Conservation (phyloP, 2,113 vertebrate genomes). For the Todiramphus chloris region DNA sequence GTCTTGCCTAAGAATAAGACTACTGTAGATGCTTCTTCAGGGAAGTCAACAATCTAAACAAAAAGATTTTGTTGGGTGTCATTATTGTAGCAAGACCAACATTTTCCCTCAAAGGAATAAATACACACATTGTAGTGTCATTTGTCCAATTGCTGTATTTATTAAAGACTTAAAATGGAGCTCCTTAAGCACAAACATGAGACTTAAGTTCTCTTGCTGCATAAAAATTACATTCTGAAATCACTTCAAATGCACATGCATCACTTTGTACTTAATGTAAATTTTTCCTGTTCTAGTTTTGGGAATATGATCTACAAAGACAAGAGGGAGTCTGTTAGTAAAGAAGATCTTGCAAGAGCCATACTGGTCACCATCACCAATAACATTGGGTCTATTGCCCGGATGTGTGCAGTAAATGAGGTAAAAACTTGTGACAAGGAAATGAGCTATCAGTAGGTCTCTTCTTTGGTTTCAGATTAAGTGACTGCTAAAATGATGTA, state of each 20-base stretch:
- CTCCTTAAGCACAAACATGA: background rate
- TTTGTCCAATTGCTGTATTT: background rate
- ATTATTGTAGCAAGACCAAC: background rate
- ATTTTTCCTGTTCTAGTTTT: constrained; percentile 68
- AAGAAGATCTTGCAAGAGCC: constrained; percentile 84
- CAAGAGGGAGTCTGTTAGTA: constrained; percentile 81
- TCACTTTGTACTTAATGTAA: background rate
- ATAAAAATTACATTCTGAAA: background rate
- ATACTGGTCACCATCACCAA: constrained; percentile 84
- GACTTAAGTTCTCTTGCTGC: background rate
- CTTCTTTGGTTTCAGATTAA: background rate
- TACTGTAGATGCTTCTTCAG: background rate
- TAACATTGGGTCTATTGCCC: constrained; percentile 82
- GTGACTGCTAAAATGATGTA: background rate
- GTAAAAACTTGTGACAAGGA: constrained; percentile 54
- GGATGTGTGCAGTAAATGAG: constrained; percentile 86
- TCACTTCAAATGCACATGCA: background rate
- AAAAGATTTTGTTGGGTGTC: background rate
- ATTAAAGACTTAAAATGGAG: background rate
- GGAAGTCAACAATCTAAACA: background rate
- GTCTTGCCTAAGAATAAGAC: background rate
- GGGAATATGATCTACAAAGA: constrained; percentile 88
- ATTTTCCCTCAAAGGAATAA: background rate
- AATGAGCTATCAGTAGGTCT: background rate
- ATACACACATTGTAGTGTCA: rapidly evolving